Base-by-base conservation (phyloP, 2,888 invertebrate species). In the Stratiomys singularior region DNA sequence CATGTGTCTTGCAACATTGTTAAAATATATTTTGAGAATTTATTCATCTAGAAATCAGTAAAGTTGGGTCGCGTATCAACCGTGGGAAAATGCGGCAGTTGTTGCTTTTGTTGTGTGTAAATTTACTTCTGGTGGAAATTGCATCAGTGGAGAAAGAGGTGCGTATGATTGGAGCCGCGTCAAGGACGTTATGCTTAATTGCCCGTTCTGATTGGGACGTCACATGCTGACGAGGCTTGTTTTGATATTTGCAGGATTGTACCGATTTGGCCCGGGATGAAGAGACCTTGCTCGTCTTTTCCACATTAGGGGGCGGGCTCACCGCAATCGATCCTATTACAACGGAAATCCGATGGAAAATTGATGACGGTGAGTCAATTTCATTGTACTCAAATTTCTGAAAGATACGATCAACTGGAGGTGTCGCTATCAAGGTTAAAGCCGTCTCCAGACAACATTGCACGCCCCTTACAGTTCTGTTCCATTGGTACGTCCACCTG, bases 231-330 rank as follows among this genome's bases (percentile, higher is more conserved):
- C n/a, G 37, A 28, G n/a, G n/a, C 23, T 28, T 28, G n/a, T 27
- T 67, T 44, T 67, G 18, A 1, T n/a, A 3, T 72, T 72, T 37
- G 44, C 74, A 88, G 89, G 89, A 88, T 81, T 90, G 87, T 83
- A 92, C 92, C 4, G 93, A 92, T 83, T 84, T 93, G 82, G 92
- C 92, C 63, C 89, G 91, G 80, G 92, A 92, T 82, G 92, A 93
- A 85, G 93, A 93, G 84, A 90, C 93, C 81, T 89, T 94, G 60
- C 88, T 98, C 82, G 90, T 98, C 80, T 93, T 98, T 84, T 96
- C 97, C 63, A 98, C 98, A 66, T 90, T 99, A 82, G 96, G 97
- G 85, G 99, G 99, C 81, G 93, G 93, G 80, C 92, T 99, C 84
- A 92, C 94, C 81, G 98, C 96, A n/a, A 90, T 99, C 67, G 94